Evolutionary conservation across 2,888 invertebrate genomes (phyloP).

Genomic region (Macrophya annulata): DNA sequence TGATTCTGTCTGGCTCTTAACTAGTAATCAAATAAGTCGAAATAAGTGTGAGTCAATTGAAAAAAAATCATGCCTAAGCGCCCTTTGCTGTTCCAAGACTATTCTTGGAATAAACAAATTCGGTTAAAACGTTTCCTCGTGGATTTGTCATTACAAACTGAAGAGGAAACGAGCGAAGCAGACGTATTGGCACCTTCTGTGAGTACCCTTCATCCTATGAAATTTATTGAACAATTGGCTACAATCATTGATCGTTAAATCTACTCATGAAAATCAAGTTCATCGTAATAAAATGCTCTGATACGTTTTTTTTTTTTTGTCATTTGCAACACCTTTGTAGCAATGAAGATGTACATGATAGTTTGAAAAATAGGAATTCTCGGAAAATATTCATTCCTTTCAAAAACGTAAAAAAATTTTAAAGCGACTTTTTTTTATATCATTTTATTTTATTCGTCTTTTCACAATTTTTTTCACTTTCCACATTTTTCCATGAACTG

Average conservation of each 20-base stretch:
- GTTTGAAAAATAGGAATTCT: not conserved
- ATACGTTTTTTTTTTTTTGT: constrained; percentile 4
- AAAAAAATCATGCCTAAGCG: constrained; percentile 17
- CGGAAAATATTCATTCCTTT: not conserved
- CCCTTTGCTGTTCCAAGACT: constrained; percentile 34
- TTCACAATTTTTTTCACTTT: not conserved
- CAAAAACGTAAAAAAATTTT: not conserved
- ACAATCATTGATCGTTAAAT: constrained; percentile 18
- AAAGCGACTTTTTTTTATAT: not conserved
- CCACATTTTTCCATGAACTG: not conserved
- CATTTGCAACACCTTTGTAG: not conserved
- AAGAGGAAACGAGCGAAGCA: constrained; percentile 19
- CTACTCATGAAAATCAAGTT: constrained; percentile 14
- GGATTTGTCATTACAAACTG: constrained; percentile 21
- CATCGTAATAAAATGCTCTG: not conserved
- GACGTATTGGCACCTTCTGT: constrained; percentile 16
- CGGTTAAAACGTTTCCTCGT: constrained; percentile 19
- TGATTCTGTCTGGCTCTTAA: not conserved
- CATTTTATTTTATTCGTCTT: not conserved
- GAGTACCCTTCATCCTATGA: not conserved
- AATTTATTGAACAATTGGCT: constrained; percentile 6
- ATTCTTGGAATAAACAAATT: constrained; percentile 42
- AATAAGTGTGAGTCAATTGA: not conserved
- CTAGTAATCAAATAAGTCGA: not conserved
- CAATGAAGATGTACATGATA: constrained; percentile 13